These are phyloP conservation scores for Dicycla oo DNA, from an alignment of 2,888 invertebrate genomes.

Conservation along the genomic window DNA sequence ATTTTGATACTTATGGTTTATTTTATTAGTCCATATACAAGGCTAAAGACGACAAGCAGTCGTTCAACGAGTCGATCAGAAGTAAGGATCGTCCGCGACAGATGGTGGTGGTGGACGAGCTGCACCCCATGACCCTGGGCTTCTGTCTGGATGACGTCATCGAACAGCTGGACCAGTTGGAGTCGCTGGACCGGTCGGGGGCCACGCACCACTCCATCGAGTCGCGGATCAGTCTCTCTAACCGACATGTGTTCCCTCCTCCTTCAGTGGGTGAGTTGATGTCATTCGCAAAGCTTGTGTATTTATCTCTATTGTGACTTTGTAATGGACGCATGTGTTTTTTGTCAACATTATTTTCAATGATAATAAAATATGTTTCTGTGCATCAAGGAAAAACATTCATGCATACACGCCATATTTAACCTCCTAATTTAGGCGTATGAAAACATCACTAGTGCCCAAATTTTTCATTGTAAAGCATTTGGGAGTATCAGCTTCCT, in stretches of 20 bases:
- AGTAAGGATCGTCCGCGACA: conserved; percentile 75
- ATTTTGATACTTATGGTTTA: background rate
- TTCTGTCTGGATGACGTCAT: conserved; percentile 74
- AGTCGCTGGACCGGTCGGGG: conserved; percentile 79
- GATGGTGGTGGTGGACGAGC: conserved; percentile 74
- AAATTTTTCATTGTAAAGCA: background rate
- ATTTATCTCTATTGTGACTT: conserved; percentile 8
- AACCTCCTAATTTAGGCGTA: background rate
- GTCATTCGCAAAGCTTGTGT: background rate
- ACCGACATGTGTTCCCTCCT: conserved; percentile 75
- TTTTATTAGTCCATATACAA: conserved; percentile 62
- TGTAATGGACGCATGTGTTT: conserved; percentile 33
- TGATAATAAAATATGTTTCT: background rate
- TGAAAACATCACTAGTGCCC: background rate
- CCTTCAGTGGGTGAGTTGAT: conserved; percentile 81
- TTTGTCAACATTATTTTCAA: conserved; percentile 15
- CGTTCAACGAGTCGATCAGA: conserved; percentile 81
- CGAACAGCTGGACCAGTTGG: conserved; percentile 73
- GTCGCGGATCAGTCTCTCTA: conserved; percentile 74
- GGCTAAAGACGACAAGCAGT: conserved; percentile 83
- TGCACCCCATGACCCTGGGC: conserved; percentile 68
- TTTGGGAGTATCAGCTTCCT: no score
- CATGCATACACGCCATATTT: background rate
- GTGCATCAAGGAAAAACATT: background rate
- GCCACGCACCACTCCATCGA: conserved; percentile 81